These are phyloP conservation scores for Thunnus maccoyii DNA, from an alignment of 2,113 vertebrate species.

Conservation along the genomic window DNA sequence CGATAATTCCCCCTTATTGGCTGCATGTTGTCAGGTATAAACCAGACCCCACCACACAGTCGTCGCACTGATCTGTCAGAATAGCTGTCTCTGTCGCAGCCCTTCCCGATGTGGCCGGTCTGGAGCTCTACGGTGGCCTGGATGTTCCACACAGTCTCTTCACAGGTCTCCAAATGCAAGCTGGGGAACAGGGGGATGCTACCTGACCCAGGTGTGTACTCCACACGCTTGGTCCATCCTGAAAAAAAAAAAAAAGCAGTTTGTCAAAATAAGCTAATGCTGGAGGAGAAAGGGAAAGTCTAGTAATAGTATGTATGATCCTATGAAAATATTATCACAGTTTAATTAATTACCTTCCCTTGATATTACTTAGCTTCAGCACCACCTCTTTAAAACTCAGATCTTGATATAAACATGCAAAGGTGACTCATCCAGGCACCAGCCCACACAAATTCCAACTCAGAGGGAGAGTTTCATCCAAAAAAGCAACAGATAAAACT, in stretches of 20 bases:
- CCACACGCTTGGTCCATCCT: conserved; percentile 98
- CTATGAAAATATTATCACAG: conserved; percentile 29
- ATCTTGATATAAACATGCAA: conserved; percentile 39
- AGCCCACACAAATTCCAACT: conserved; percentile 53
- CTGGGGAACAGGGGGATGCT: conserved; percentile 94
- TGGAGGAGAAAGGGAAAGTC: background rate
- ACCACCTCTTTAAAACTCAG: conserved; percentile 40
- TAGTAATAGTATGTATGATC: conserved; percentile 1
- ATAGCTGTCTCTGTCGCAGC: conserved; percentile 97
- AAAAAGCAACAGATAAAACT: conserved; percentile 27
- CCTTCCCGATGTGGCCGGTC: conserved; percentile 97
- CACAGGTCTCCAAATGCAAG: conserved; percentile 96
- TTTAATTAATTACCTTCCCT: conserved; percentile 30
- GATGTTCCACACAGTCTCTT: conserved; percentile 98
- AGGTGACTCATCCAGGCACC: conserved; percentile 59
- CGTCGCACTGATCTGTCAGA: conserved; percentile 94
- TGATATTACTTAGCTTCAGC: conserved; percentile 33
- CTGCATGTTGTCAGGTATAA: background rate
- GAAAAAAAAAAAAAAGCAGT: conserved; percentile 1
- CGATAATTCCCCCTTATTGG: background rate
- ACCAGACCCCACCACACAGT: conserved; percentile 89
- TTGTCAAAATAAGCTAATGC: background rate
- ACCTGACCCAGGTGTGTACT: conserved; percentile 93
- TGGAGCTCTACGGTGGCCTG: conserved; percentile 97
- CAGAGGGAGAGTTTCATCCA: conserved; percentile 27